Conservation (phyloP, 2,888 invertebrate species). For the Sinohyriopsis cumingii region DNA sequence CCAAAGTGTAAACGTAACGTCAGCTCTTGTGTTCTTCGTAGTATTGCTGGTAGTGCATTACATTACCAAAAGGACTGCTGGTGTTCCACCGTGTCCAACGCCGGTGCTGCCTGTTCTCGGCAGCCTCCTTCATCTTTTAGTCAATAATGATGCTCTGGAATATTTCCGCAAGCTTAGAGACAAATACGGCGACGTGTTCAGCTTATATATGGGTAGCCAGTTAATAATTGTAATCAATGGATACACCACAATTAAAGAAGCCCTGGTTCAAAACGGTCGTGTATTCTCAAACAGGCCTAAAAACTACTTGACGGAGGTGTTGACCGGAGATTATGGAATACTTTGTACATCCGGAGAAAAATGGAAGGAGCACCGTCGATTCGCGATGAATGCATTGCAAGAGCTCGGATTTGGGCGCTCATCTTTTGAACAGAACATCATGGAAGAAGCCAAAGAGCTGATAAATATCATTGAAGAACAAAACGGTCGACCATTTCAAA, state of each 20-base stretch:
- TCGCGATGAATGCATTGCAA: conserved; percentile 22
- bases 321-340: conserved; percentile 8
- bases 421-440: conserved; percentile 23
- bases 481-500: conserved; percentile 10
- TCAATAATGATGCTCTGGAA: background rate
- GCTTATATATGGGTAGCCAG: conserved; percentile 38
- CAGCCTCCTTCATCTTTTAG: no score
- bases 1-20: no score
- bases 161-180: conserved; percentile 31
- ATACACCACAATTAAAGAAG: conserved; percentile 37
- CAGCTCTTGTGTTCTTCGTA: no score
- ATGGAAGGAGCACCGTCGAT: conserved; percentile 33
- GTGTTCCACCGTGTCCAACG: no score
- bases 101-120: no score
- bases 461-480: conserved; percentile 8
- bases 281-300: conserved; percentile 40
- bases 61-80: no score
- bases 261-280: conserved; percentile 41
- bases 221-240: conserved; percentile 46
- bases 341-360: conserved; percentile 11
- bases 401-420: conserved; percentile 35
- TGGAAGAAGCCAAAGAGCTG: conserved; percentile 32
- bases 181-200: conserved; percentile 43
- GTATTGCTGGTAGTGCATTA: no score
- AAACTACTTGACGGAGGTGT: conserved; percentile 8